Base-by-base conservation (phyloP, 2,113 vertebrate genomes). In the Rallus limicola region DNA sequence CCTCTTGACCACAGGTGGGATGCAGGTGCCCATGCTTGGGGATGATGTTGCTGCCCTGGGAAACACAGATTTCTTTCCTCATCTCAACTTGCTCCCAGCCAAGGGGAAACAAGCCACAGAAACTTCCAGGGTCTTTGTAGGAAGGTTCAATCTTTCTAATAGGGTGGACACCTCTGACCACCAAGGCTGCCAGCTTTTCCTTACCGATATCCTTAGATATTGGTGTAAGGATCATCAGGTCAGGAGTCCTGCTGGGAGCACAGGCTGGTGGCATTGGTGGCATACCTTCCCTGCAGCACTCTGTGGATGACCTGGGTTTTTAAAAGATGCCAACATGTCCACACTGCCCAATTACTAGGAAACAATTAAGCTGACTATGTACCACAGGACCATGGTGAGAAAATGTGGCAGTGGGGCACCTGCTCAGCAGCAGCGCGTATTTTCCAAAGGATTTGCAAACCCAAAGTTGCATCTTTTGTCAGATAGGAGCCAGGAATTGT, bases 391-490 rank as follows among this genome's bases (percentile, higher is more conserved):
- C 48, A 81, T 42, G 3, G 2, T 0, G 29, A 77, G 33, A 92
- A 88, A 83, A 81, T 2, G 7, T 24, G 59, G 59, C 74, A 81
- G 48, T 5, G 5, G 91, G 23, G 5, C 52, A 87, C 58, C 42
- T 72, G 53, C 18, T 89, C 74, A 60, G 42, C 7, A 2, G 12
- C 3, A 2, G n/a, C 3, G 12, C 0, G 1, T 4, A 46, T 86
- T 78, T 36, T 68, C 28, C 23, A 50, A 44, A 74, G 31, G 11
- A 40, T 81, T 28, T 90, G 63, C 52, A 88, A 88, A 74, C 5
- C 17, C n/a, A 42, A 7, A 2, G 3, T 80, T 4, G 2, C 0
- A 0, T 16, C 21, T 9, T 56, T 16, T 42, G 20, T 52, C 1
- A 4, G 85, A 60, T 1, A 9, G 18, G 38, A 88, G 25, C 31